A percentile compares a stretch with the other conserved stretches of the same genome.
Conservation (phyloP, 2,113 vertebrate genomes). For the Chamaetylas fuelleborni region DNA sequence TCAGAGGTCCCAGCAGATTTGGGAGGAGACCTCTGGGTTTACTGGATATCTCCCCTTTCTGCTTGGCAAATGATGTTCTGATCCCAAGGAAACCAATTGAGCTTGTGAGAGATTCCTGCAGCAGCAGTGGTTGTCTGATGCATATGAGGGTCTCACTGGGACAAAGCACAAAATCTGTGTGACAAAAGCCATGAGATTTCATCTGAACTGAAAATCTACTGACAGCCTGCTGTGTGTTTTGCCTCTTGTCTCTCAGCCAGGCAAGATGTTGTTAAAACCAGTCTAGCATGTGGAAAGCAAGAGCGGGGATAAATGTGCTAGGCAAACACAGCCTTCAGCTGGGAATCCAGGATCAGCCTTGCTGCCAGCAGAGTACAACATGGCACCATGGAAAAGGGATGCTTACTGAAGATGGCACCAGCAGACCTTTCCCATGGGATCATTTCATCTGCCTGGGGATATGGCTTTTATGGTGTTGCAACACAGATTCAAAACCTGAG, state of each 20-base stretch:
- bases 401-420: background rate
- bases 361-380: background rate
- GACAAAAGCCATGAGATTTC: background rate
- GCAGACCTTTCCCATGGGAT: background rate
- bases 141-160: background rate
- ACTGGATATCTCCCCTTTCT: background rate
- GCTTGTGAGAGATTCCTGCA: fast-evolving
- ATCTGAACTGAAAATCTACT: background rate
- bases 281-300: background rate
- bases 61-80: background rate
- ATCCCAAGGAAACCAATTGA: fast-evolving
- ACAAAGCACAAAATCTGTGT: background rate
- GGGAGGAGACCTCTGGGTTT: background rate
- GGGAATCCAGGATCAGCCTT: background rate
- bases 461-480: background rate
- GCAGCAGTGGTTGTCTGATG: background rate
- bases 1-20: background rate
- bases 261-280: background rate
- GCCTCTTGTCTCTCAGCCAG: background rate
- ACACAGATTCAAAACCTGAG: background rate
- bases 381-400: fast-evolving
- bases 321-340: background rate
- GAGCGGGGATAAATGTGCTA: background rate
- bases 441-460: background rate
- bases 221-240: background rate